Evolutionary conservation across 1,140 invertebrate species (phyloP).

Genomic region (Asobara japonica): DNA sequence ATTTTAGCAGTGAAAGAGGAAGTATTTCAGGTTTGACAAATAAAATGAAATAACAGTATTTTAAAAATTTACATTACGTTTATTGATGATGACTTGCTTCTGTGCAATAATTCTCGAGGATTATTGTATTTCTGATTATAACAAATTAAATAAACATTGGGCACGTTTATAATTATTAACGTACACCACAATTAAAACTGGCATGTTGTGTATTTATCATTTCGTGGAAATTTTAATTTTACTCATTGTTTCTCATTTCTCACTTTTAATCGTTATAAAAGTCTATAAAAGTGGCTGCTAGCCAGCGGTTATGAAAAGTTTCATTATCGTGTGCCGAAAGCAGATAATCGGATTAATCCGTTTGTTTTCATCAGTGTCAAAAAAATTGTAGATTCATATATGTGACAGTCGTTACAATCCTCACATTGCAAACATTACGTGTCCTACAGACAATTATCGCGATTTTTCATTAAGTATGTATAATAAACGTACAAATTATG

Average conservation of each 20-base stretch:
- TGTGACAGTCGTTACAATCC: slow-evolving; percentile 34
- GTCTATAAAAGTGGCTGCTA: slow-evolving; percentile 41
- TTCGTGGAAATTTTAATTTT: slow-evolving; percentile 5
- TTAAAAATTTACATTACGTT: slow-evolving; percentile 63
- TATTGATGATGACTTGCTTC: slow-evolving; percentile 57
- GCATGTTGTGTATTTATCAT: not conserved
- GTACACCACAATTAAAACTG: slow-evolving; percentile 28
- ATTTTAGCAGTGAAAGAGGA: too few relatives aligned
- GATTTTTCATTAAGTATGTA: slow-evolving; percentile 41
- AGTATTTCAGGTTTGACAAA: not conserved
- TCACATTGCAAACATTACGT: slow-evolving; percentile 35
- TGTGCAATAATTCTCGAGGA: slow-evolving; percentile 53
- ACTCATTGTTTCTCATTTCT: not conserved
- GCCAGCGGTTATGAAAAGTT: slow-evolving; percentile 35
- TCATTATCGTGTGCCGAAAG: not conserved
- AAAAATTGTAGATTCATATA: slow-evolving; percentile 18
- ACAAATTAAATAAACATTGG: not conserved
- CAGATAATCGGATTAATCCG: not conserved
- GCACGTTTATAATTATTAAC: not conserved
- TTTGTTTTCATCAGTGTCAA: not conserved
- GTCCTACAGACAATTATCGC: slow-evolving; percentile 39
- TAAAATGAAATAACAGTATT: slow-evolving; percentile 15
- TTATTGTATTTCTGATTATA: slow-evolving; percentile 45
- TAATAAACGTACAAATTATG: slow-evolving; percentile 56
- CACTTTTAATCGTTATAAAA: slow-evolving; percentile 35